Conservation (phyloP, 2,113 vertebrate species). For the Prietella phreatophila region DNA sequence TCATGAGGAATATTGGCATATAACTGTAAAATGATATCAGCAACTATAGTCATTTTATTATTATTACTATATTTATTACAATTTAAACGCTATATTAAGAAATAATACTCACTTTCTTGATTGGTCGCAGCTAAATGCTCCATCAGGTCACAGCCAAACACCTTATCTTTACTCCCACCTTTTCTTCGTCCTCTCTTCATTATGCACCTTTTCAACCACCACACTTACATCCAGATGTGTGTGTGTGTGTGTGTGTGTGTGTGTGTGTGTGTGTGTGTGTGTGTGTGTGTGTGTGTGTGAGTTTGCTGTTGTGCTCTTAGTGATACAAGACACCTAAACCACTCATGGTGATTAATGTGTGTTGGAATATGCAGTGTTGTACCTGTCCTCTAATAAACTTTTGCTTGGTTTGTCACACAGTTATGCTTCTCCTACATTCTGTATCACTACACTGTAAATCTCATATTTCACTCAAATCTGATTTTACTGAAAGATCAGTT, state of each 20-base stretch:
- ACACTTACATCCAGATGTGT: slow-evolving; percentile 61
- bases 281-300: slow-evolving; percentile 15
- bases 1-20: neutral
- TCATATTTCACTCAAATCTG: neutral
- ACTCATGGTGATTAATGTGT: slow-evolving; percentile 4
- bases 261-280: neutral
- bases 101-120: slow-evolving; percentile 79
- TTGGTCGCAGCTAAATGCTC: slow-evolving; percentile 78
- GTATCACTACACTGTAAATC: neutral
- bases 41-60: neutral
- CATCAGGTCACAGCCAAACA: slow-evolving; percentile 88
- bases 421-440: slow-evolving; percentile 42
- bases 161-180: slow-evolving; percentile 78
- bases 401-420: neutral
- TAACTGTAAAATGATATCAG: neutral
- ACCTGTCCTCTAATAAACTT: slow-evolving; percentile 21
- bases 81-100: neutral
- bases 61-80: neutral
- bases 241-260: slow-evolving; percentile 3
- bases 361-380: slow-evolving; percentile 49
- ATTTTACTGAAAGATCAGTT: neutral
- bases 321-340: slow-evolving; percentile 6
- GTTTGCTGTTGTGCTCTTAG: slow-evolving; percentile 31
- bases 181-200: slow-evolving; percentile 86
- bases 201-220: slow-evolving; percentile 39